Evolutionary conservation across 30 jellyfish, hydroid and myxozoan genomes (phyloP).

Genomic region (Nemopilema nomurai): DNA sequence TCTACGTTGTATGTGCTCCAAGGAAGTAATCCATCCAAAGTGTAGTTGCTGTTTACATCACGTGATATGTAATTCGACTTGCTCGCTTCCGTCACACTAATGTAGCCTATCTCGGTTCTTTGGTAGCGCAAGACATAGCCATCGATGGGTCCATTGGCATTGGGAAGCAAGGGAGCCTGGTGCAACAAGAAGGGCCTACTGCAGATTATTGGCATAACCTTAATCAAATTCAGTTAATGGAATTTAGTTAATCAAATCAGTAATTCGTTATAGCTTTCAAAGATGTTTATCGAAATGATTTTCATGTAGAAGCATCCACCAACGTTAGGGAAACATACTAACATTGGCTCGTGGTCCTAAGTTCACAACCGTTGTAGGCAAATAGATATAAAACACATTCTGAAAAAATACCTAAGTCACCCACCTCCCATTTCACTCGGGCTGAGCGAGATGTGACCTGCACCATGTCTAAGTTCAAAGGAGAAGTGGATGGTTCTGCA

Average conservation of each 20-base stretch:
- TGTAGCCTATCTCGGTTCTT: constrained; percentile 53
- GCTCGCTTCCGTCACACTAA: constrained; percentile 17
- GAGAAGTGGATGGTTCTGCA: constrained; percentile 60
- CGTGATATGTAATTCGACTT: constrained; percentile 23
- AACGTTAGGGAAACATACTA: no score
- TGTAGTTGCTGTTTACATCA: constrained; percentile 17
- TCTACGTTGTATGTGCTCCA: constrained; percentile 78
- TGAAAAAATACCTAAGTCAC: background rate
- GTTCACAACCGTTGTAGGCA: no score
- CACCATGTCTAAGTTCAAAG: constrained; percentile 36
- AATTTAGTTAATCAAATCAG: no score
- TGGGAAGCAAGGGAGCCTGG: constrained; percentile 38
- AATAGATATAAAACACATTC: no score
- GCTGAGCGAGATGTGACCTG: constrained; percentile 51
- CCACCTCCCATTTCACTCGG: constrained; percentile 64
- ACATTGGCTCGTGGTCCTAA: no score
- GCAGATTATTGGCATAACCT: background rate
- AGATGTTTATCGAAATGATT: no score
- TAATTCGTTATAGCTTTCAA: background rate
- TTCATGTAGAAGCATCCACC: no score
- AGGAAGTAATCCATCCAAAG: constrained; percentile 56
- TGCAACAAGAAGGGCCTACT: background rate
- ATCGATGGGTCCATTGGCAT: constrained; percentile 69
- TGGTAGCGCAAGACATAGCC: constrained; percentile 44
- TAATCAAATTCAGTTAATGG: no score